These are phyloP conservation scores for Gymnocypris eckloni DNA, from an alignment of 2,797 vertebrate species.

Conservation along the genomic window DNA sequence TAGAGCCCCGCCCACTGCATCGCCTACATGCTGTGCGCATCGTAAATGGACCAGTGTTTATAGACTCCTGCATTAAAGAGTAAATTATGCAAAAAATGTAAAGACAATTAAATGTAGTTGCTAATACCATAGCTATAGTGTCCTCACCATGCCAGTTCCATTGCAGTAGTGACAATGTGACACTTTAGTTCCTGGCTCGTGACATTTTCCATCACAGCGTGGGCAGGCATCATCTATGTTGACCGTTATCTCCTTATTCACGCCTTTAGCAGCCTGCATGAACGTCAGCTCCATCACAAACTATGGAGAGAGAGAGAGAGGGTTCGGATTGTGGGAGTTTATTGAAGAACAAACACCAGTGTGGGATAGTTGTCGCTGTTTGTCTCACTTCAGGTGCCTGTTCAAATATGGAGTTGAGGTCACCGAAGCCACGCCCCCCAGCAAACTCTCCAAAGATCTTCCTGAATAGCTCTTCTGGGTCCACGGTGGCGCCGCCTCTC, in stretches of 20 bases:
- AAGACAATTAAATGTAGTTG: neutral
- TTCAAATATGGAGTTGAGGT: slow-evolving; percentile 89
- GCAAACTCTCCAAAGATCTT: slow-evolving; percentile 97
- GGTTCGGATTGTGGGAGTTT: neutral
- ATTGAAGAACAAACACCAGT: neutral
- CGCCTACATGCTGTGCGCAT: slow-evolving; percentile 95
- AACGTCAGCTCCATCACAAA: slow-evolving; percentile 96
- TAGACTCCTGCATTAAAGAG: slow-evolving; percentile 82
- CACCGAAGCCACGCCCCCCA: slow-evolving; percentile 84
- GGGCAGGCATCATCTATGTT: slow-evolving; percentile 87
- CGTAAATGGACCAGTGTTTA: slow-evolving; percentile 94
- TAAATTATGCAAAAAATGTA: neutral
- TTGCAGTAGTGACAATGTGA: slow-evolving; percentile 91
- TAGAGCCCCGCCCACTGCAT: slow-evolving; percentile 88
- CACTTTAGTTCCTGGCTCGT: slow-evolving; percentile 90
- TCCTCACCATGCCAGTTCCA: slow-evolving; percentile 92
- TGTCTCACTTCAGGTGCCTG: slow-evolving; percentile 91
- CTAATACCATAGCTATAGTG: neutral
- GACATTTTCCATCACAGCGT: slow-evolving; percentile 88
- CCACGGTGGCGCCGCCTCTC: slow-evolving; percentile 76
- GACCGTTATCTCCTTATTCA: slow-evolving; percentile 93
- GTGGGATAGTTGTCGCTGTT: neutral
- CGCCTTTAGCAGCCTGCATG: slow-evolving; percentile 94
- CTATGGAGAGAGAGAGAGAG: slow-evolving; percentile 67
- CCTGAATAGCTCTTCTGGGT: slow-evolving; percentile 95